Base-by-base conservation (phyloP, 1,140 invertebrate species). In the Drosophila pachea region DNA sequence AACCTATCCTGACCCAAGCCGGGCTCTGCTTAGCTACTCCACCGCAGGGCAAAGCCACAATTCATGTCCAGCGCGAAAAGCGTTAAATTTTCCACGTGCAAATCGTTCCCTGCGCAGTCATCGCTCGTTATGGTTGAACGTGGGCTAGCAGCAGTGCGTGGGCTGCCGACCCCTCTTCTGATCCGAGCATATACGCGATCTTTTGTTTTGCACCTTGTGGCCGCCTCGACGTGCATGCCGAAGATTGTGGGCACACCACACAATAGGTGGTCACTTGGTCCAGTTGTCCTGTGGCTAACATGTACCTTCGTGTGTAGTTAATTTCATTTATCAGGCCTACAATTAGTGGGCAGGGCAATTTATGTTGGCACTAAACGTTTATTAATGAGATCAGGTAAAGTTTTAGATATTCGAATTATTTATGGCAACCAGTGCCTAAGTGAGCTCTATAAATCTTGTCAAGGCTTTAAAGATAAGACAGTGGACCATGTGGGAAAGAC, bases 381-480 rank as follows among this genome's bases (percentile, higher is more conserved):
- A 83, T 84, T 84, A 83, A 83, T 84, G 78, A 78, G 73, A 32
- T 33, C 38, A 7, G 73, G 54, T 52, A 72, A 70, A 69, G 62
- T 68, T 67, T 31, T 42, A 62, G 72, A 71, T 74, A 73, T 5
- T 52, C 43, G 50, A 66, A 52, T 47, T 68, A 73, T 73, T 68
- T 75, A 73, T 69, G 64, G 54, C 64, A 32, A 43, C 49, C 14
- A 38, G 11, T 43, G 33, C 49, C 43, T 22, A 35, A 60, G 72
- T n/a, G 8, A 22, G 38, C 78, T 82, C 78, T 66, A 82, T 82
- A 83, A 83, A 83, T 82, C 75, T 82, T 62, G 5, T 14, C 35
- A 56, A 59, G 49, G 59, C 64, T 54, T 62, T 56, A 33, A 4
- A 81, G 76, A 79, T 79, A 61, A 12, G 4, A 35, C 16, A 22